These are phyloP conservation scores for Sarcophaga variegata DNA, from an alignment of 2,888 invertebrate genomes.

Conservation along the genomic window DNA sequence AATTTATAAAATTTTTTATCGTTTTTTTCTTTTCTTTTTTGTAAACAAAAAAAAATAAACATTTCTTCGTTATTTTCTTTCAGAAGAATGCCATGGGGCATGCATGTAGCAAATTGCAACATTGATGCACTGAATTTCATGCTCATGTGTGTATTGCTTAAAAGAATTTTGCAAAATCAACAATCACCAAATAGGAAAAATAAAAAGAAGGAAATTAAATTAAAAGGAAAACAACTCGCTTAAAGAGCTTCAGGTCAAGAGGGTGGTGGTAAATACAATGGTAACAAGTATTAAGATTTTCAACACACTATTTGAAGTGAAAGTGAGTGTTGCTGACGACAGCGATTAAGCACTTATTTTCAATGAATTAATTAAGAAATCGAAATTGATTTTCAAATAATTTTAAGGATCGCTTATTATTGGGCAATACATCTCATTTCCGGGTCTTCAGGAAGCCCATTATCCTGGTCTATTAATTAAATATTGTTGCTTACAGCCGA, in stretches of 20 bases:
- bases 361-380: too few species aligned
- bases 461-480: too few species aligned
- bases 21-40: constrained; percentile 4
- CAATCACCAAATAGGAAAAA: constrained; percentile 28
- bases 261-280: not conserved
- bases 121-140: not conserved
- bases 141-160: not conserved
- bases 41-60: constrained; percentile 6
- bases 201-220: not conserved
- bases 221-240: constrained; percentile 18
- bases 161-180: constrained; percentile 53
- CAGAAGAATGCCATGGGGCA: constrained; percentile 45
- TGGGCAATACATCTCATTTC: too few species aligned
- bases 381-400: too few species aligned
- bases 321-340: too few species aligned
- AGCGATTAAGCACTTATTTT: too few species aligned
- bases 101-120: constrained; percentile 40
- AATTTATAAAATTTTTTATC: constrained; percentile 48
- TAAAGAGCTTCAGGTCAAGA: not conserved
- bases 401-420: too few species aligned
- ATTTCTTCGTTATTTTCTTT: constrained; percentile 22
- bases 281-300: constrained; percentile 23
- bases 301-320: too few species aligned
- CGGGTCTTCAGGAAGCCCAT: too few species aligned
- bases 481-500: too few species aligned